Base-by-base conservation (phyloP, 2,797 vertebrate genomes). In the Sebastes melanostomus region DNA sequence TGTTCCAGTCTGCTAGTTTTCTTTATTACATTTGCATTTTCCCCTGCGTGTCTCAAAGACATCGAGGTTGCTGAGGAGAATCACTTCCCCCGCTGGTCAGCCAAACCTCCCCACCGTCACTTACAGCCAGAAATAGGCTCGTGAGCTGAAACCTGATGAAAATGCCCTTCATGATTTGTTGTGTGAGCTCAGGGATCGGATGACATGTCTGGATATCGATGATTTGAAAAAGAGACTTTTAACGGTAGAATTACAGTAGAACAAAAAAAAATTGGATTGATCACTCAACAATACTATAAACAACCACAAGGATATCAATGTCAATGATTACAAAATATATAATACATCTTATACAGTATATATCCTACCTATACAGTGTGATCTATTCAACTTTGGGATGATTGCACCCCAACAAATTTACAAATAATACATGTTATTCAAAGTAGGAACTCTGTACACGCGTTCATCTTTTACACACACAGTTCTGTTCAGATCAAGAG, bases 271-370 rank as follows among this genome's bases (percentile, higher is more conserved):
- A 86, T 68, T 27, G 38, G 29, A 75, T 65, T 66, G 76, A 78
- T 87, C 79, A 91, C 80, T 78, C 67, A 80, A 89, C 83, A 81
- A 72, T 69, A 91, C 71, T 85, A 80, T 80, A 81, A 93, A 92
- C 82, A 86, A 88, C 83, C 73, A 92, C 90, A 84, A 90, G 18
- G 59, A 86, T 72, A 68, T 81, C 59, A 81, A 80, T 78, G 76
- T 89, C 77, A 87, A 69, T 60, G 38, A 90, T 87, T 90, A 90
- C 83, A 92, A 93, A 93, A 93, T 86, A 88, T 91, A 91, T 87
- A 70, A 77, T 90, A 93, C 92, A 89, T 88, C 67, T 80, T 75
- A 72, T 68, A 87, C 69, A 88, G 27, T 54, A 62, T 67, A 73
- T 72, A 69, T 78, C 63, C 77, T 82, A 79, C 42, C 77, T 85